Conservation (phyloP, 2,888 invertebrate species). For the Cosmia trapezina region DNA sequence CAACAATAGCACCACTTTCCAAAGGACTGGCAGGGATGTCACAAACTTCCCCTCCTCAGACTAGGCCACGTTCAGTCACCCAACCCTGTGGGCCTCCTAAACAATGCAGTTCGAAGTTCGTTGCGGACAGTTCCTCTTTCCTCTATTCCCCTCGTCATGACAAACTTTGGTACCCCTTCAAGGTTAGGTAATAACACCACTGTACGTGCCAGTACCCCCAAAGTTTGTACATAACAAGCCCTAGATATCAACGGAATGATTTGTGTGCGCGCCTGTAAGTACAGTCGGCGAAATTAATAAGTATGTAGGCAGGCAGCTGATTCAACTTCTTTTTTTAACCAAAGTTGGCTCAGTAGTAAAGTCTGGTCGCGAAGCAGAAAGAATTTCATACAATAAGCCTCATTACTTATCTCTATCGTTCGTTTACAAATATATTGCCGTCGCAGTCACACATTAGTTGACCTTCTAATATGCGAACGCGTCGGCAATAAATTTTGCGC, state of each 20-base stretch:
- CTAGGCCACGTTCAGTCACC: constrained; percentile 14
- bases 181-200: constrained; percentile 34
- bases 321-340: neutral
- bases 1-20: neutral
- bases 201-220: constrained; percentile 20
- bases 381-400: too few species aligned
- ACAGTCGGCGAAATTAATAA: constrained; percentile 3
- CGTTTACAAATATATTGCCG: too few species aligned
- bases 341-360: neutral
- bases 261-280: constrained; percentile 36
- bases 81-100: constrained; percentile 14
- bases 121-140: constrained; percentile 23
- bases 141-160: constrained; percentile 21
- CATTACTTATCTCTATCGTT: too few species aligned
- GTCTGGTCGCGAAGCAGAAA: neutral
- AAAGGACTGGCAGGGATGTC: constrained; percentile 2
- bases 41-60: constrained; percentile 38
- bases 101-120: constrained; percentile 54
- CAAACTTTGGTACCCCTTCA: constrained; percentile 36
- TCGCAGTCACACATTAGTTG: too few species aligned
- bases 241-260: constrained; percentile 43
- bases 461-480: too few species aligned
- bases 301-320: neutral
- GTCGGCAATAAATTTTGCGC: too few species aligned
- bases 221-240: constrained; percentile 45